phyloP scores from a whole-genome alignment of 2,797 vertebrate genomes.

The Zalophus californianus region DNA sequence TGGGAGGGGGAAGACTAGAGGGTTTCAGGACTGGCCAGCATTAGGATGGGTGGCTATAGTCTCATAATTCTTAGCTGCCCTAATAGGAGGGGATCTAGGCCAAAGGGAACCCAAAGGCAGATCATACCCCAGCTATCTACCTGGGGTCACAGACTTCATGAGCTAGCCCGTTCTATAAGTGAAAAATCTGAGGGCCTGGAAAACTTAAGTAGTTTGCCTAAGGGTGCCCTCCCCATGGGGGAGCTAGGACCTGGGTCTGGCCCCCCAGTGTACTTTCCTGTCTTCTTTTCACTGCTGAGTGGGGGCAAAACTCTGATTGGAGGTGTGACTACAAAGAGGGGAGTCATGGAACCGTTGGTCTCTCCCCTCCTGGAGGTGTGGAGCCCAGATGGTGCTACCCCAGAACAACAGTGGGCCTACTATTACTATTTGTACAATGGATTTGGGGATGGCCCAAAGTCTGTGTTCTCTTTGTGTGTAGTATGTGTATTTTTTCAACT shows the following conservation, averaged over 20 bases:
- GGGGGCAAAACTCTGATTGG: background rate
- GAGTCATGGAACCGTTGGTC: background rate
- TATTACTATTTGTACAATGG: fast-evolving
- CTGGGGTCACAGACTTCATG: background rate
- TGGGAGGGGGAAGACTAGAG: background rate
- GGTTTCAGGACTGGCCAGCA: background rate
- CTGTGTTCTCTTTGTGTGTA: background rate
- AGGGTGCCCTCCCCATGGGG: fast-evolving
- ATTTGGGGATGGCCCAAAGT: background rate
- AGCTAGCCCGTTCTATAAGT: background rate
- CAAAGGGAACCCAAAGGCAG: background rate
- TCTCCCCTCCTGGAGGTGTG: background rate
- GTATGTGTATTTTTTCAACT: background rate
- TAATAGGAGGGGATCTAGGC: no score
- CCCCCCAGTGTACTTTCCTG: background rate
- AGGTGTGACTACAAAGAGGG: background rate
- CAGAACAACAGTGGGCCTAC: background rate
- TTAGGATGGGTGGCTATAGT: background rate
- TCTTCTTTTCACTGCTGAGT: background rate
- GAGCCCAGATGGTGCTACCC: background rate
- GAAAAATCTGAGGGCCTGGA: background rate
- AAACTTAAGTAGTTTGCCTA: background rate
- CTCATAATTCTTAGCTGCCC: background rate
- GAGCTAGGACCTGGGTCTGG: background rate
- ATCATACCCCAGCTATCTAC: background rate